Base-by-base conservation (phyloP, 2,888 invertebrate genomes). In the Candidula unifasciata region DNA sequence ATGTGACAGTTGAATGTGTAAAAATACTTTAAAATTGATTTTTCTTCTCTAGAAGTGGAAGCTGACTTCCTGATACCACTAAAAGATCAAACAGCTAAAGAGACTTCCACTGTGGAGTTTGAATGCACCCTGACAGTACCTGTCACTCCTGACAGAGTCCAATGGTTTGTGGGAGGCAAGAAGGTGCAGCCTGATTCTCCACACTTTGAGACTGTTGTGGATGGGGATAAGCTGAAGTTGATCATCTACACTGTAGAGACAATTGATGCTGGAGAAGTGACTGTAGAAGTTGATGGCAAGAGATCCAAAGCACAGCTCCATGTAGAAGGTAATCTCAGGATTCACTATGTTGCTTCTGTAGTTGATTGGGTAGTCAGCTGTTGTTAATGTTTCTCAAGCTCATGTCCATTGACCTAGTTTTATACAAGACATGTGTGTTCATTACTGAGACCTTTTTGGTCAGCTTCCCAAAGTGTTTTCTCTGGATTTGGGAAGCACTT, bases 71-170 rank as follows among this genome's bases (percentile, higher is more conserved):
- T 82, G 21, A 81, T 88, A 8, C 87, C 87, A 24, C 86, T 89
- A 57, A 86, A 87, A 57, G 89, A 88, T 64, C 80, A 86, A 35
- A 88, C 87, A 5, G 88, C 87, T 21, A 86, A 85, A 37, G 90
- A 91, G 85, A 69, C 87, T 60, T 85, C 85, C 44, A 86, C 83
- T 90, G 97, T 97, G 1, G 96, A 95, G 54, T 97, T 98, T 93
- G 97, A 97, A 91, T 96, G 98, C 89, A 97, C 98, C 93, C 94
- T 98, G n/a, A 97, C 97, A 16, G 97, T 98, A 94, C 98, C 98
- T 60, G 98, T 98, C 93, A 98, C 98, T n/a, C 94, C 97, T 82
- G 97, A 98, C 0, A 96, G 96, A 86, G 97, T 98, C 0, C 96
- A 96, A 87, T 98, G 98, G 98, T 97, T 96, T 92, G 97, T 97